Percentiles rank a stretch among this genome's conserved stretches.
These are phyloP conservation scores for Oedothorax gibbosus DNA, from an alignment of 1,140 invertebrate species.

Conservation along the genomic window DNA sequence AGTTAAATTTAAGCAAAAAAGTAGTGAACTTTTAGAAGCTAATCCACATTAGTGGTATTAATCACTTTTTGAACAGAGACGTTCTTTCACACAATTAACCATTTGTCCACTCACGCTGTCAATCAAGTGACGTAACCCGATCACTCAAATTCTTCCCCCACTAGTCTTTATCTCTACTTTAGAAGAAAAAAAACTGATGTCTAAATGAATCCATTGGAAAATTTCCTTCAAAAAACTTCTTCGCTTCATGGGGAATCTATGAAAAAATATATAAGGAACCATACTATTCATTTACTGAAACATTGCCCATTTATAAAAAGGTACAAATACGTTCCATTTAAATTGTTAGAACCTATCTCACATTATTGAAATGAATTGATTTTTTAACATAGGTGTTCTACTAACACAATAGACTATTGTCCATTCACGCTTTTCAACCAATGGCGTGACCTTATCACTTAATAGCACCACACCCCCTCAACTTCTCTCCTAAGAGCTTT, in stretches of 20 bases:
- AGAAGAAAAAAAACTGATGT: too few species aligned
- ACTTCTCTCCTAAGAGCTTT: too few species aligned
- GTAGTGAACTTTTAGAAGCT: too few species aligned
- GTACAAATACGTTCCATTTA: too few species aligned
- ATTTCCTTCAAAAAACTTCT: too few species aligned
- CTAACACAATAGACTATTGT: neutral
- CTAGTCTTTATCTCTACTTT: too few species aligned
- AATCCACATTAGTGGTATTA: neutral
- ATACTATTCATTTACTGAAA: too few species aligned
- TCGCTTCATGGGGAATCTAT: too few species aligned
- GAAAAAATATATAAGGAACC: too few species aligned
- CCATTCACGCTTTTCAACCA: neutral
- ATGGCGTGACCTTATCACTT: neutral
- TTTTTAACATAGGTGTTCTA: neutral
- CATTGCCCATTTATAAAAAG: too few species aligned
- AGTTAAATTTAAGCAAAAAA: too few species aligned
- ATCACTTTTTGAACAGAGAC: neutral
- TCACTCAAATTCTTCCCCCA: neutral
- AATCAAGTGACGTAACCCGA: neutral
- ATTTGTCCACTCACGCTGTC: constrained; percentile 5
- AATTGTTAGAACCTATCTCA: neutral
- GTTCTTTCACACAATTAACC: neutral
- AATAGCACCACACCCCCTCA: neutral
- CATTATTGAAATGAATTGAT: neutral
- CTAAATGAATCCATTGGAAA: too few species aligned